Conservation (phyloP, 1,140 invertebrate species). For the Rhyacophila brunnea region DNA sequence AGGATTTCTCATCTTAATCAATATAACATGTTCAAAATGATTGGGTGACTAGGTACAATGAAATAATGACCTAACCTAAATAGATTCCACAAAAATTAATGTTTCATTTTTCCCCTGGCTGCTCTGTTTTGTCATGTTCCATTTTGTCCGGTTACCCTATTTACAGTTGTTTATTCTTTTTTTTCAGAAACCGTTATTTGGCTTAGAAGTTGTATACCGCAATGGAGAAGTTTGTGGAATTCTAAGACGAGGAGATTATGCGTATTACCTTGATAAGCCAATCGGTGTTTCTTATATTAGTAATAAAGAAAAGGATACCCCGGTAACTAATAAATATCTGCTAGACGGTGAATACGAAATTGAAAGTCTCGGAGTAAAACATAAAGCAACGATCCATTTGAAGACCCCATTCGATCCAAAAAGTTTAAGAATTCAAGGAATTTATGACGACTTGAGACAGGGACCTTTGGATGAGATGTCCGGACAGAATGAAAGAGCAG, state of each 20-base stretch:
- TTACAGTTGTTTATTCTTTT: conserved; percentile 28
- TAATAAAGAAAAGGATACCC: conserved; percentile 43
- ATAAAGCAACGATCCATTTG: conserved; percentile 67
- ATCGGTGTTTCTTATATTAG: conserved; percentile 60
- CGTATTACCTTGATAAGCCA: conserved; percentile 67
- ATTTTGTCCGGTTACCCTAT: too few species aligned
- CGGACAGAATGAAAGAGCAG: conserved; percentile 48
- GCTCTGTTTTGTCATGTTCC: too few species aligned
- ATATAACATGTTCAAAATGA: too few species aligned
- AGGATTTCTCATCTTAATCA: too few species aligned
- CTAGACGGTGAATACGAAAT: conserved; percentile 73
- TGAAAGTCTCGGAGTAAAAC: conserved; percentile 72
- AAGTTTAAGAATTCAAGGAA: conserved; percentile 47
- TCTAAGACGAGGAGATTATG: conserved; percentile 77
- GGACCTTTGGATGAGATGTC: neutral
- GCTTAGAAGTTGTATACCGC: conserved; percentile 80
- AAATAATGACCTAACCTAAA: too few species aligned
- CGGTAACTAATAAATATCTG: conserved; percentile 67
- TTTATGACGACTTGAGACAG: conserved; percentile 41
- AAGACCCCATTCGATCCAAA: conserved; percentile 79
- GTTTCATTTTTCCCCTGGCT: too few species aligned
- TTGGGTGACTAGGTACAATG: too few species aligned
- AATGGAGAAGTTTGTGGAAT: conserved; percentile 75
- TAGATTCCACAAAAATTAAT: too few species aligned
- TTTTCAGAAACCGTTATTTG: conserved; percentile 69